A percentile compares a stretch with the other conserved stretches of the same genome.
Conservation (phyloP, 1,140 invertebrate genomes). For the Radopholus similis region DNA sequence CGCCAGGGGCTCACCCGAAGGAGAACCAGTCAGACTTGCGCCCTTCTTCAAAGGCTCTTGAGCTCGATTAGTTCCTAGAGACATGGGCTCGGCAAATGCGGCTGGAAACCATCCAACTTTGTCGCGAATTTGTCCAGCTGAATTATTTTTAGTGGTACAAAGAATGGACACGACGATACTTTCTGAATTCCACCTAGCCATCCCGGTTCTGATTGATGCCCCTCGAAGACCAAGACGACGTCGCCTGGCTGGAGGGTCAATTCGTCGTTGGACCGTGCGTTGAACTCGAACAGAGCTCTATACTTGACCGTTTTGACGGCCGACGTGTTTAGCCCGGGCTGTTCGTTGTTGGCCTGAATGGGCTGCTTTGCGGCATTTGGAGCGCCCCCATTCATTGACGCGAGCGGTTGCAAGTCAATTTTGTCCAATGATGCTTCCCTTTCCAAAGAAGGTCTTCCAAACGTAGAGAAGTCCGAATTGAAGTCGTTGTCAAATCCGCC, state of each 20-base stretch:
- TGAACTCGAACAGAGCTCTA: constrained; percentile 87
- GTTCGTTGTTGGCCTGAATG: not conserved
- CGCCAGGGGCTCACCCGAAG: constrained; percentile 50
- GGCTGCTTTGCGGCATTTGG: not conserved
- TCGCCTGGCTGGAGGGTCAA: constrained; percentile 88
- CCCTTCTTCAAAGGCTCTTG: constrained; percentile 16
- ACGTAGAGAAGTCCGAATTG: constrained; percentile 18
- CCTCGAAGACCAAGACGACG: constrained; percentile 78
- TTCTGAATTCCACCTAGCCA: constrained; percentile 69
- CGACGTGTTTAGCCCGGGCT: not conserved
- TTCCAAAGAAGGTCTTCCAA: not conserved
- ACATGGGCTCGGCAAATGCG: constrained; percentile 82
- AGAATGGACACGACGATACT: not conserved
- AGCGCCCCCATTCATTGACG: not conserved
- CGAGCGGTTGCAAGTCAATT: no score
- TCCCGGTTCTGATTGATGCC: constrained; percentile 86
- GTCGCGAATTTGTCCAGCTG: constrained; percentile 71
- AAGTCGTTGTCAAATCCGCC: constrained; percentile 24
- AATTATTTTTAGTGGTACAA: not conserved
- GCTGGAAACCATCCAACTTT: constrained; percentile 84
- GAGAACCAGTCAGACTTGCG: constrained; percentile 41
- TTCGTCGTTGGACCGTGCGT: constrained; percentile 84
- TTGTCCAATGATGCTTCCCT: not conserved
- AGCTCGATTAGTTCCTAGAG: not conserved
- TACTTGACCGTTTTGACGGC: constrained; percentile 63